These are phyloP conservation scores for Electrona antarctica DNA, from an alignment of 2,113 vertebrate species.

Conservation along the genomic window DNA sequence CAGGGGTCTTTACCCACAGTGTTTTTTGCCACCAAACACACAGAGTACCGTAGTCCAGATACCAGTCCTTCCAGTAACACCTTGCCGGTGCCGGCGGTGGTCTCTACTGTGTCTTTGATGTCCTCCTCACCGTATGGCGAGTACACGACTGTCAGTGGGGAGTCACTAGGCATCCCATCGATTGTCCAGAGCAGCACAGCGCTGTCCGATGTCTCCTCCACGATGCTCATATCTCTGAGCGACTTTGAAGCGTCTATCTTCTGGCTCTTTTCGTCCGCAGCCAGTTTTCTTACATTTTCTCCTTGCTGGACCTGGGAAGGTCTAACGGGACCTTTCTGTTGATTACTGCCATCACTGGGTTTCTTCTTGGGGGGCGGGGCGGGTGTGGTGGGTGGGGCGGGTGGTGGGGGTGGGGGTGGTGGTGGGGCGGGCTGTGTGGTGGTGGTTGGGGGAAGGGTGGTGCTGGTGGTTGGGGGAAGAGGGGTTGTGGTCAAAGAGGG, in stretches of 20 bases:
- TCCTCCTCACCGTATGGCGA: conserved; percentile 88
- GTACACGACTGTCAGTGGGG: conserved; percentile 84
- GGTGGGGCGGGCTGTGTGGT: background rate
- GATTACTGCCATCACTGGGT: conserved; percentile 44
- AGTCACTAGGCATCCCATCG: conserved; percentile 67
- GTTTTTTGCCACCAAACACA: conserved; percentile 86
- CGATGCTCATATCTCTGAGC: conserved; percentile 83
- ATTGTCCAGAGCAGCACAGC: conserved; percentile 88
- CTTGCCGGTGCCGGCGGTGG: conserved; percentile 82
- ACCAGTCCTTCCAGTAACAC: conserved; percentile 86
- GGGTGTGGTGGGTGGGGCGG: conserved; percentile 33
- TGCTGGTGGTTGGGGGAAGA: conserved; percentile 13
- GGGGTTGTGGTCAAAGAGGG: conserved; percentile 32
- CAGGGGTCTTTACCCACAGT: conserved; percentile 87
- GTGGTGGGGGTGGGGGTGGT: conserved; percentile 24
- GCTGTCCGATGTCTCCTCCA: conserved; percentile 83
- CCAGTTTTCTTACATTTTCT: conserved; percentile 64
- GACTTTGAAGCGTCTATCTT: conserved; percentile 67
- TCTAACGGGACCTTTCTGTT: conserved; percentile 68
- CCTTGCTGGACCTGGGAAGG: conserved; percentile 60
- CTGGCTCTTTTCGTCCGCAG: conserved; percentile 69
- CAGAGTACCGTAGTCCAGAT: conserved; percentile 85
- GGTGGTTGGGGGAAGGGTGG: conserved; percentile 36
- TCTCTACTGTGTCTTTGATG: conserved; percentile 81
- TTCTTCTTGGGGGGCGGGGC: conserved; percentile 27